Base-by-base conservation (phyloP, 2,113 vertebrate species). In the Sigmodon hispidus region DNA sequence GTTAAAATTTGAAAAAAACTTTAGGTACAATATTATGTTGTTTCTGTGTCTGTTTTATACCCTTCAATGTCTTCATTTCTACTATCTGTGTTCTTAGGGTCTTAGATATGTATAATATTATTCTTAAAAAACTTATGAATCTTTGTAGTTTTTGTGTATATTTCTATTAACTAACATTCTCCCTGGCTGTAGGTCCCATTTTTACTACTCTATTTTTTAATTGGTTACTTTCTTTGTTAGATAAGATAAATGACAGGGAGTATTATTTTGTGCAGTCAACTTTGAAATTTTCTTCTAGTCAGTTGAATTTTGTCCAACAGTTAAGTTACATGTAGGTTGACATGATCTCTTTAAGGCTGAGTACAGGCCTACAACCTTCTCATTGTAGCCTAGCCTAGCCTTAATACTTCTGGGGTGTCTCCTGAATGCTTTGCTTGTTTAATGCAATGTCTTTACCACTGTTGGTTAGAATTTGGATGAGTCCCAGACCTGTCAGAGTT, bases 391-490 rank as follows among this genome's bases (percentile, higher is more conserved):
- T 5, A 67, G 29, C 48, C 95, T n/a, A 69, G 76, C 31, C 1
- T 59, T 89, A 55, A 29, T 43, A 43, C 61, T 90, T 87, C 63
- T 43, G 87, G 79, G 59, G 7, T 86, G 16, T 96, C 34, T 84
- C 85, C 59, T 92, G 63, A 97, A 92, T 77, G 52, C 21, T 43
- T 43, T 77, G 16, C 36, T 95, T 97, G 93, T 95, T 95, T 55
- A 36, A 3, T 90, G 57, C 67, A 24, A n/a, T 86, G 61, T 90
- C 83, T 72, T 45, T 19, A 50, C 55, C 79, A 89, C 26, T 63
- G 40, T 40, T 90, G 75, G 70, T 90, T 89, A 94, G 92, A 92
- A 77, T 48, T 63, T 95, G 96, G 72, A 89, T 73, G 72, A 40
- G 57, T 85, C 86, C 73, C 81, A 95, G 89, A n/a, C 48, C 73